phyloP scores from a whole-genome alignment of 2,113 vertebrate species.

The Aythya baeri region DNA sequence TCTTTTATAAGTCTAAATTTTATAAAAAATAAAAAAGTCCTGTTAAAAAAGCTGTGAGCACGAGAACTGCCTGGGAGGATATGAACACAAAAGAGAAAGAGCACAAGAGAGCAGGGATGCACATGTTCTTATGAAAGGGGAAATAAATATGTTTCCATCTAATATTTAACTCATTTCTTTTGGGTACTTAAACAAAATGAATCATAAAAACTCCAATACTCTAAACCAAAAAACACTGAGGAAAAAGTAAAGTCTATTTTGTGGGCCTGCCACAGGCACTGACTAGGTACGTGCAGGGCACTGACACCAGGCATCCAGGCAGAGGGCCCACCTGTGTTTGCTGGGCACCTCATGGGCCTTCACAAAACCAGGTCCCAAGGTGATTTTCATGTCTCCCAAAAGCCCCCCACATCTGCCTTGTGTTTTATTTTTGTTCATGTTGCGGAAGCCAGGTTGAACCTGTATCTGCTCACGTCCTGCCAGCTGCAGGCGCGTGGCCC shows the following conservation, averaged over 20 bases:
- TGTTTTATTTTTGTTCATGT: background rate
- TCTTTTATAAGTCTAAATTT: constrained; percentile 66
- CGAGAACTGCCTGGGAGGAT: background rate
- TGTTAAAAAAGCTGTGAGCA: constrained; percentile 28
- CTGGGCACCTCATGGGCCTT: background rate
- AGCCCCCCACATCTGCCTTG: background rate
- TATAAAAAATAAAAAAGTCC: constrained; percentile 16
- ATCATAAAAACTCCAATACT: background rate
- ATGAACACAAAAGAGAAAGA: background rate
- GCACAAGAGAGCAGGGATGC: background rate
- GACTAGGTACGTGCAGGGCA: background rate
- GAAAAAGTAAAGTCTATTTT: background rate
- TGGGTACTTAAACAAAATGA: background rate
- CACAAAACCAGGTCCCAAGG: background rate
- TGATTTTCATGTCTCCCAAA: background rate
- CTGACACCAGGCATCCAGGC: background rate
- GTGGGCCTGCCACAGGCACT: fast-evolving
- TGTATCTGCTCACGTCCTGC: fast-evolving
- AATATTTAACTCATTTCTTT: background rate
- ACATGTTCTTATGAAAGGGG: background rate
- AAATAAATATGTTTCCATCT: background rate
- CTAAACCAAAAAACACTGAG: background rate
- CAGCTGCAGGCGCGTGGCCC: fast-evolving
- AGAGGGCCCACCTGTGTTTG: background rate
- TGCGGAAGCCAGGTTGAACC: background rate